phyloP scores from a whole-genome alignment of 2,888 invertebrate genomes.

The Eulithis testata region DNA sequence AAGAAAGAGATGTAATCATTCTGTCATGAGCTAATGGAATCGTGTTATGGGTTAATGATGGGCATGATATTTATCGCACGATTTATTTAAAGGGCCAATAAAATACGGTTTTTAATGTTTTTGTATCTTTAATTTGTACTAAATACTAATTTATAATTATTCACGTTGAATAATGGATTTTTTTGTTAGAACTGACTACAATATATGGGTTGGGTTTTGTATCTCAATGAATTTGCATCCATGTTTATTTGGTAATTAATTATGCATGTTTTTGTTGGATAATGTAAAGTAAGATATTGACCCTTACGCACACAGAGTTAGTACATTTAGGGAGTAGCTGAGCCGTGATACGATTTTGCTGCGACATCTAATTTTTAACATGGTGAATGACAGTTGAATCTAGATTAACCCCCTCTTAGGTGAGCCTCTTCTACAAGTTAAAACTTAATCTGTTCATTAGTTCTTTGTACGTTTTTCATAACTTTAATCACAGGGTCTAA shows the following conservation, averaged over 20 bases:
- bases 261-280: neutral
- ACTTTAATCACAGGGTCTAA: too few species aligned
- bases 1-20: neutral
- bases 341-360: slow-evolving; percentile 32
- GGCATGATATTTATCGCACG: slow-evolving; percentile 17
- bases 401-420: slow-evolving; percentile 14
- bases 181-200: too few species aligned
- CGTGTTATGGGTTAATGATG: slow-evolving; percentile 10
- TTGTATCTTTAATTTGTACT: neutral
- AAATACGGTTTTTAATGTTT: slow-evolving; percentile 4
- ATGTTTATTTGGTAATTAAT: neutral
- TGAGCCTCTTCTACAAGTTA: too few species aligned
- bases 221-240: too few species aligned
- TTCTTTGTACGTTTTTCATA: too few species aligned
- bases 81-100: slow-evolving; percentile 31
- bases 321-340: slow-evolving; percentile 38
- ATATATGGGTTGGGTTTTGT: too few species aligned
- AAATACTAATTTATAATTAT: neutral
- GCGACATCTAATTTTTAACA: slow-evolving; percentile 29
- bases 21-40: neutral
- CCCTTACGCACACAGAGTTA: slow-evolving; percentile 41
- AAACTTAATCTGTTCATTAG: too few species aligned
- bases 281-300: slow-evolving; percentile 31
- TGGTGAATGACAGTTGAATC: slow-evolving; percentile 33
- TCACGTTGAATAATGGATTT: too few species aligned